phyloP scores from a whole-genome alignment of 1,140 invertebrate species.

The Zaprionus vittiger region DNA sequence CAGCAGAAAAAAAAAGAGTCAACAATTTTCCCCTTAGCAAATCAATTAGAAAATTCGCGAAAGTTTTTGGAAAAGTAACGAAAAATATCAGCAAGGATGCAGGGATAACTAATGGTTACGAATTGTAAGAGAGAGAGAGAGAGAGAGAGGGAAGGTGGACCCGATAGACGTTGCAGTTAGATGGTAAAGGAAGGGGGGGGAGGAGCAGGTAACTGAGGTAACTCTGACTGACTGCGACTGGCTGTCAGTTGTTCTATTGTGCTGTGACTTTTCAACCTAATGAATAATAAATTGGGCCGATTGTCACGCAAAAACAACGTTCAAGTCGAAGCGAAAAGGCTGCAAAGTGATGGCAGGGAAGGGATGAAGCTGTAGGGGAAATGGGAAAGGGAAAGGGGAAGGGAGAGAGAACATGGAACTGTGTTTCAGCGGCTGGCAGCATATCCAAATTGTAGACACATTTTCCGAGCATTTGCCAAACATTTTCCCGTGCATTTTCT shows the following conservation, averaged over 20 bases:
- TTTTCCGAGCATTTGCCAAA: conserved; percentile 41
- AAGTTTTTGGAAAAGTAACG: conserved; percentile 44
- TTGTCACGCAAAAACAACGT: conserved; percentile 78
- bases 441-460: conserved; percentile 73
- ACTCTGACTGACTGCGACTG: conserved; percentile 57
- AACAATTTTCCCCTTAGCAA: conserved; percentile 46
- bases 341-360: conserved; percentile 47
- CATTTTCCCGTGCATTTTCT: background rate
- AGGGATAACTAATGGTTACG: conserved; percentile 63
- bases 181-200: background rate
- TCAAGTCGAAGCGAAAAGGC: background rate
- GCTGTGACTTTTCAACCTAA: conserved; percentile 81
- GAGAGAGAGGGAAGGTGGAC: background rate
- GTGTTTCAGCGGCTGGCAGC: conserved; percentile 19
- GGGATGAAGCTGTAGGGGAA: conserved; percentile 32
- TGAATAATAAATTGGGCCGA: conserved; percentile 81
- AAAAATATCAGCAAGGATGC: background rate
- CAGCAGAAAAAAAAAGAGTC: conserved; percentile 28
- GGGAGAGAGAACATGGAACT: background rate
- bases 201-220: background rate
- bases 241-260: conserved; percentile 73
- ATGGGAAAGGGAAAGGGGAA: background rate
- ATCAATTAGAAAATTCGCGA: conserved; percentile 68
- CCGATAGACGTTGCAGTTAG: no score
- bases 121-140: background rate